Evolutionary conservation across 2,113 vertebrate species (phyloP).

Genomic region (Sinosuthora webbiana): DNA sequence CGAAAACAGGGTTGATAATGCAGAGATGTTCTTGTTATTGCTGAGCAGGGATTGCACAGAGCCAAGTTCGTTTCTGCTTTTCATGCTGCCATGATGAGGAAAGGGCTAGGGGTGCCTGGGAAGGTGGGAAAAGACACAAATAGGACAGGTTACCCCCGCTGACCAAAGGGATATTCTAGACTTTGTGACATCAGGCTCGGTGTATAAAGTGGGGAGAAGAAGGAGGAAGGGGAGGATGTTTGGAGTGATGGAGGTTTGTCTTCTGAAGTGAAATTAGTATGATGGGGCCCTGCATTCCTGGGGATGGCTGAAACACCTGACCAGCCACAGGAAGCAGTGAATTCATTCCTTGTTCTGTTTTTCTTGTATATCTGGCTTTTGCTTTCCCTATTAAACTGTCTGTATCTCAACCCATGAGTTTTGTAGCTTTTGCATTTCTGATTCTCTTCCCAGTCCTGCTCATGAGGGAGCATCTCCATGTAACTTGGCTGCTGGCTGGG

Average conservation of each 20-base stretch:
- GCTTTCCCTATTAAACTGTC: neutral
- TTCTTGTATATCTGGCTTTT: neutral
- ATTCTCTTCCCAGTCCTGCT: neutral
- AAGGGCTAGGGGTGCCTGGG: neutral
- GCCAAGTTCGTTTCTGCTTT: neutral
- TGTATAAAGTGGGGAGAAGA: neutral
- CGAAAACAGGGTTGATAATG: neutral
- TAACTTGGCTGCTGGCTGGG: neutral
- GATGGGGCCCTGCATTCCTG: neutral
- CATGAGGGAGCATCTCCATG: fast-evolving
- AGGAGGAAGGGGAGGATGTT: neutral
- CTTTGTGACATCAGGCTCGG: neutral
- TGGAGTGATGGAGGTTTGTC: neutral
- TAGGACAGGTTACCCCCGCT: neutral
- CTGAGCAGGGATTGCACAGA: neutral
- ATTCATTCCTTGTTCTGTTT: neutral
- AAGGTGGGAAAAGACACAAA: neutral
- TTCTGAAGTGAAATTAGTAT: neutral
- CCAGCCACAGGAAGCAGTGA: neutral
- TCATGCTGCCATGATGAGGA: fast-evolving
- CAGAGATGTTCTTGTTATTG: neutral
- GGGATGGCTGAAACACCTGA: neutral
- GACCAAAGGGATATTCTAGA: neutral
- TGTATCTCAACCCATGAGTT: neutral
- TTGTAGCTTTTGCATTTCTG: neutral